Evolutionary conservation across 2,888 invertebrate genomes (phyloP).

Genomic region (Frankliniella fusca): DNA sequence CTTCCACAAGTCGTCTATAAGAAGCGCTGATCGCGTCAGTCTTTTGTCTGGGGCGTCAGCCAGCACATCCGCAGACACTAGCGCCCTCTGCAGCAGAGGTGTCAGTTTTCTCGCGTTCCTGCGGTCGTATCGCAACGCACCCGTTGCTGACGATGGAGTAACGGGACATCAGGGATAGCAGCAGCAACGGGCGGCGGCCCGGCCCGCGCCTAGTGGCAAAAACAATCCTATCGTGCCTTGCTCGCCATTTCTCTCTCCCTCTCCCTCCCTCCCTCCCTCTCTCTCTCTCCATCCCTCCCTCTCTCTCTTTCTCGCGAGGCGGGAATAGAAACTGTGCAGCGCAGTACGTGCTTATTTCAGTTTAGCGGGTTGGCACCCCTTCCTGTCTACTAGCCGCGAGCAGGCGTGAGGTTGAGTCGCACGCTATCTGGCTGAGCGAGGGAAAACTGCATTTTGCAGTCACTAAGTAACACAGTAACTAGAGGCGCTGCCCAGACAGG

Average conservation of each 20-base stretch:
- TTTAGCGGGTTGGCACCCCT: no score
- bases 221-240: background rate
- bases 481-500: no score
- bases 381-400: no score
- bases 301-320: no score
- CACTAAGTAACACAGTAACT: no score
- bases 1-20: no score
- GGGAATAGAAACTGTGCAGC: no score
- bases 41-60: background rate
- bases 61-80: background rate
- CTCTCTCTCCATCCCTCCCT: no score
- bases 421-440: no score
- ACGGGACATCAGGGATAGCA: background rate
- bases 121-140: background rate
- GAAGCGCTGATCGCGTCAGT: background rate
- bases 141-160: background rate
- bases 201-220: background rate
- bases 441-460: no score
- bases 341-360: no score
- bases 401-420: no score
- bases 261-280: background rate
- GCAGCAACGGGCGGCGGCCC: background rate
- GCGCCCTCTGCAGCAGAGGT: background rate
- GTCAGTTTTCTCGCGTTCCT: conserved; percentile 23
- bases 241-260: background rate